Evolutionary conservation across 1,140 invertebrate species (phyloP).

Genomic region (Platorchestia sp.): DNA sequence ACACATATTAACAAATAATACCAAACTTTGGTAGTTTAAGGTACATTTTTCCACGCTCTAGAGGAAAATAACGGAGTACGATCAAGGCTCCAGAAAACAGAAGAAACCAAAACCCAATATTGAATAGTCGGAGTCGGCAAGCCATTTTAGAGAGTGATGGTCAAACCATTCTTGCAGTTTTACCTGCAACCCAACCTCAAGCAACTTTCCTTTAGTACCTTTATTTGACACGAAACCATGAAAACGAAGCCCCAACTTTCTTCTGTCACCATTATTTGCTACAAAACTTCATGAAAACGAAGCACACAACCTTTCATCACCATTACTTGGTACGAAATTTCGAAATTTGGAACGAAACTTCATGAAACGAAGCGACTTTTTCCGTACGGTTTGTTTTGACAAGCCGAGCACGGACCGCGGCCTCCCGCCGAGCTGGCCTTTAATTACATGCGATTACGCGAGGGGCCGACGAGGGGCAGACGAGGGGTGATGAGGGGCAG

Average conservation of each 20-base stretch:
- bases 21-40: neutral
- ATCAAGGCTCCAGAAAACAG: too few relatives aligned
- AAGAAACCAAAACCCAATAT: too few relatives aligned
- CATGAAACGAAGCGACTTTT: neutral
- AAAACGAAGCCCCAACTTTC: too few relatives aligned
- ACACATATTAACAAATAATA: neutral
- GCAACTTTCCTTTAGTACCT: neutral
- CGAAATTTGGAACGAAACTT: neutral
- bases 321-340: too few relatives aligned
- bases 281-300: too few relatives aligned
- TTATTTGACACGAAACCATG: too few relatives aligned
- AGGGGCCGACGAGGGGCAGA: neutral
- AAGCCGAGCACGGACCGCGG: neutral
- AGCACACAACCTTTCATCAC: too few relatives aligned
- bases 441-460: slow-evolving; percentile 50
- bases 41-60: neutral
- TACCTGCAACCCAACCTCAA: neutral
- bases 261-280: too few relatives aligned
- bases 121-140: neutral
- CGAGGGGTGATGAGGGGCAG: neutral
- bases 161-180: neutral
- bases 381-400: neutral
- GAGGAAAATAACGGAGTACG: neutral
- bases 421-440: neutral
- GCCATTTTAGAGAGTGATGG: neutral